phyloP scores from a whole-genome alignment of 1,140 invertebrate species.

The Cataglyphis hispanica region DNA sequence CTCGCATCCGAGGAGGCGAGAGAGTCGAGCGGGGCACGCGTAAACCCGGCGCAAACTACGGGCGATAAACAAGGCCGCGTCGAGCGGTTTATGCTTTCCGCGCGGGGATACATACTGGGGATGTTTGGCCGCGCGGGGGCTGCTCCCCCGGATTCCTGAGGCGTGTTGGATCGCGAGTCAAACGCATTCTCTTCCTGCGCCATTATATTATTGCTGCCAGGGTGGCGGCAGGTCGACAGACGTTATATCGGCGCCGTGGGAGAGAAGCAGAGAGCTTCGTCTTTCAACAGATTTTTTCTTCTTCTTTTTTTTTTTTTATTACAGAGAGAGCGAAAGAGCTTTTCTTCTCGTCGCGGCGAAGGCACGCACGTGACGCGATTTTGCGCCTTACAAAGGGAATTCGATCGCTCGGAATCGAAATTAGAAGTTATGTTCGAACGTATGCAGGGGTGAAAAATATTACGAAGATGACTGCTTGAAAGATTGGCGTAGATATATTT shows the following conservation, averaged over 20 bases:
- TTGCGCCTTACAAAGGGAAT: constrained; percentile 7
- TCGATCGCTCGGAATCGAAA: constrained; percentile 14
- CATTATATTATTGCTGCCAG: constrained; percentile 81
- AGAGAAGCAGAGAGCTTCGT: constrained; percentile 45
- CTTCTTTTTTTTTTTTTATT: not conserved
- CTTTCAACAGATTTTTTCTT: not conserved
- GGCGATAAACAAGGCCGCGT: constrained; percentile 72
- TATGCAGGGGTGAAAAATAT: not conserved
- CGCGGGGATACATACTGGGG: constrained; percentile 76
- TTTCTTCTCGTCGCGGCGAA: not conserved
- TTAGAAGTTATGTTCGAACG: constrained; percentile 32
- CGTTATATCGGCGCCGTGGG: constrained; percentile 69
- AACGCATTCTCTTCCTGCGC: constrained; percentile 82
- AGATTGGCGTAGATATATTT: not conserved
- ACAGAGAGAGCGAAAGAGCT: not conserved
- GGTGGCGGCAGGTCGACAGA: constrained; percentile 64
- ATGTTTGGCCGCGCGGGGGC: constrained; percentile 76
- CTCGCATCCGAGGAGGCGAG: constrained; percentile 12
- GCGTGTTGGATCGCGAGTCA: constrained; percentile 84
- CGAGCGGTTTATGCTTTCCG: constrained; percentile 75
- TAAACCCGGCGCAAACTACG: constrained; percentile 70
- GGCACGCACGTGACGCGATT: constrained; percentile 13
- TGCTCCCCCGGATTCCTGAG: constrained; percentile 81
- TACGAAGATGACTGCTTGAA: not conserved
- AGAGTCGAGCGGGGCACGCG: constrained; percentile 54